phyloP scores from a whole-genome alignment of 2,113 vertebrate genomes.

The Apistogramma diplotaenia region DNA sequence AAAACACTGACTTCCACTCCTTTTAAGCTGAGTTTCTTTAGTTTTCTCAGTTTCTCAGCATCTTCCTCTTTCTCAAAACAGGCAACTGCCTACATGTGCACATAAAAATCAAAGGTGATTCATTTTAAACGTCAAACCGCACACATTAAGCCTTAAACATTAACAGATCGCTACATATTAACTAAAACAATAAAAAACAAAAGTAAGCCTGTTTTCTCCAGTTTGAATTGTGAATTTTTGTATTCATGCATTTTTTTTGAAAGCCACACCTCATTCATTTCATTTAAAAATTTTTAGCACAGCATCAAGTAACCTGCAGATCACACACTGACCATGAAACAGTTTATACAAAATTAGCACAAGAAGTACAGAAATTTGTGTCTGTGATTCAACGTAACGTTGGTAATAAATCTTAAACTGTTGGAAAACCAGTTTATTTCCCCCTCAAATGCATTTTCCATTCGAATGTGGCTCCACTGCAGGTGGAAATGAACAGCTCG shows the following conservation, averaged over 20 bases:
- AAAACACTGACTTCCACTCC: slow-evolving; percentile 33
- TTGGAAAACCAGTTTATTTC: no score
- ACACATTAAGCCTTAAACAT: background rate
- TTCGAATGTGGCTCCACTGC: no score
- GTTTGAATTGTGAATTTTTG: background rate
- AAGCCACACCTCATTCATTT: no score
- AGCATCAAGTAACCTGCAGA: background rate
- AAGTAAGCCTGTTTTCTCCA: background rate
- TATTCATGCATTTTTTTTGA: background rate
- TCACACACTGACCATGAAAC: background rate
- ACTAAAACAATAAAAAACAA: background rate
- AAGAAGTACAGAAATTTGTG: no score
- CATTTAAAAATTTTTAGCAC: no score
- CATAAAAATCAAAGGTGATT: background rate
- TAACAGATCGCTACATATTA: background rate
- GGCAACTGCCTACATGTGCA: slow-evolving; percentile 54
- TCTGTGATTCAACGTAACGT: no score
- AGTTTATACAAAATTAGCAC: no score
- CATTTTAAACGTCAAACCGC: background rate
- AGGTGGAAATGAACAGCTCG: no score
- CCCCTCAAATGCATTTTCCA: no score
- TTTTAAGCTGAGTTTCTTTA: slow-evolving; percentile 38
- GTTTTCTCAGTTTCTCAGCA: slow-evolving; percentile 58
- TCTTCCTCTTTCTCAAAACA: slow-evolving; percentile 68
- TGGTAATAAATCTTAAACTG: no score